Base-by-base conservation (phyloP, 2,797 vertebrate species). In the Halcyon leucocephala region DNA sequence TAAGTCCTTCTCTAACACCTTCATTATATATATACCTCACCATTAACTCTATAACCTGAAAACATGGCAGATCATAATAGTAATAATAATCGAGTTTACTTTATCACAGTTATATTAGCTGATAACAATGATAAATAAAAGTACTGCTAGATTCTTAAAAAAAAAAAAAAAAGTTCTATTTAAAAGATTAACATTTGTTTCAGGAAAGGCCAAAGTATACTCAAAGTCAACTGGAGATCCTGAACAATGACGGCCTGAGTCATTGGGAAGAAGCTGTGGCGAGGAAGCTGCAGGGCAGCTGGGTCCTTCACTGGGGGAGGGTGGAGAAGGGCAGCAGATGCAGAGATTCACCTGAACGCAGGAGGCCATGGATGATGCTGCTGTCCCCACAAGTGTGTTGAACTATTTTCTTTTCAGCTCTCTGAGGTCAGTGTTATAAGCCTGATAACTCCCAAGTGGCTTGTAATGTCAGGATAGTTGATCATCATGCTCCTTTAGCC, bases 351-450 rank as follows among this genome's bases (percentile, higher is more conserved):
- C 14, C 4, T 18, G 48, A 26, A 83, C 19, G 10, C 5, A 2
- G 19, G 12, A 19, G 70, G 9, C 9, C 0, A 0, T 19, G 14
- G 9, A 28, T 44, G 51, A 7, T n/a, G 9, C 2, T 81, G 25
- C 14, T 71, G 13, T 65, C 12, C 20, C 21, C 28, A 42, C 29
- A 55, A 29, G 18, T 0, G 1, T 4, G 2, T n/a, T 46, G 44
- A 87, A 3, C 5, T 51, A 18, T 12, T 54, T 61, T 49, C 16
- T 46, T 70, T 69, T 41, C 10, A 25, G 7, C 5, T 90, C 3
- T 60, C 49, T 71, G 76, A 82, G 10, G 48, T 77, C 55, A 48
- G 28, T 52, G 4, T 39, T n/a, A 64, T 7, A 86, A 87, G 6
- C 8, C 11, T 3, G 2, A 20, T 57, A 67, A 57, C 19, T 60